Conservation (phyloP, 1,140 invertebrate genomes). For the Bombus confusus region DNA sequence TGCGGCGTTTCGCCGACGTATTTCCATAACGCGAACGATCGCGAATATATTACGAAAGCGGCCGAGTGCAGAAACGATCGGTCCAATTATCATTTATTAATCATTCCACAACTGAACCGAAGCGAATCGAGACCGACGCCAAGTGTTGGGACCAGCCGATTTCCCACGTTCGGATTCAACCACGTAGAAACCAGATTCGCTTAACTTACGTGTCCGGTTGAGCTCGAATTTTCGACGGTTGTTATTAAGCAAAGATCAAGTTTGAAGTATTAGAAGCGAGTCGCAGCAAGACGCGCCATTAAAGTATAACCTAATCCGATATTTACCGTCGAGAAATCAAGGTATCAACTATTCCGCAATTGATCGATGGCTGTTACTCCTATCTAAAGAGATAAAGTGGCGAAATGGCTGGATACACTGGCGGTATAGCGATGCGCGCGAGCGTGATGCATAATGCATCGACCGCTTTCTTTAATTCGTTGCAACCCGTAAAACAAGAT, state of each 20-base stretch:
- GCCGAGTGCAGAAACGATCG: constrained; percentile 19
- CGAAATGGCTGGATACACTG: neutral
- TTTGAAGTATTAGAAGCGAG: neutral
- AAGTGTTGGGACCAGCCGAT: neutral
- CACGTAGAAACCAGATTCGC: neutral
- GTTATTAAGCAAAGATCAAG: neutral
- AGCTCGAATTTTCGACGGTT: neutral
- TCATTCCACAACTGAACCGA: constrained; percentile 29
- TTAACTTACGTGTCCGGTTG: no score
- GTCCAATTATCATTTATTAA: constrained; percentile 44
- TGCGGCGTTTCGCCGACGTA: neutral
- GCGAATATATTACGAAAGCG: constrained; percentile 26
- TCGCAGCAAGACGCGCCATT: neutral
- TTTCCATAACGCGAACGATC: constrained; percentile 1
- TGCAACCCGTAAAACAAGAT: neutral
- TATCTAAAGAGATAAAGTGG: neutral
- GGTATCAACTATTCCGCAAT: neutral
- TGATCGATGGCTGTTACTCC: neutral
- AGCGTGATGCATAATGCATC: constrained; percentile 17
- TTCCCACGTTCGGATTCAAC: constrained; percentile 28
- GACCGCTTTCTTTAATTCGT: constrained; percentile 8
- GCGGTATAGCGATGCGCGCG: neutral
- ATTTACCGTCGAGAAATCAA: neutral
- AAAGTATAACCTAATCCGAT: neutral
- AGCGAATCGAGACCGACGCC: constrained; percentile 20